Evolutionary conservation across 2,797 vertebrate genomes (phyloP).

Genomic region (Manis crassicaudata): DNA sequence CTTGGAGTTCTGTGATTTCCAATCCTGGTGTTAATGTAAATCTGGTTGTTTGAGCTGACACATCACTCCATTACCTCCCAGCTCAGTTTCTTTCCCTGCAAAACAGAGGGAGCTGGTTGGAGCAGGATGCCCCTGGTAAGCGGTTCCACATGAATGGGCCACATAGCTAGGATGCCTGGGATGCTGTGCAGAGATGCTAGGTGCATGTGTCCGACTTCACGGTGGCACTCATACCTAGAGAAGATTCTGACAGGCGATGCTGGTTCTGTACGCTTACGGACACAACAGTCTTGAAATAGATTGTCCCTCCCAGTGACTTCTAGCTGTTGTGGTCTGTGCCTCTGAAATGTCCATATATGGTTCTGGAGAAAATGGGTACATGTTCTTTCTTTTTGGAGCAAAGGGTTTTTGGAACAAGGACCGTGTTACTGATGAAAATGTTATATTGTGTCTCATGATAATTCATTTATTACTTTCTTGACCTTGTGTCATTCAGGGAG

Average conservation of each 20-base stretch:
- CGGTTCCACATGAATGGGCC: background rate
- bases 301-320: conserved; percentile 56
- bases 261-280: background rate
- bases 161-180: background rate
- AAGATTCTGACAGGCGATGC: background rate
- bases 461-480: conserved; percentile 76
- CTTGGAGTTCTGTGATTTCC: conserved; percentile 34
- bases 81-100: conserved; percentile 18
- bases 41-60: background rate
- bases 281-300: conserved; percentile 21
- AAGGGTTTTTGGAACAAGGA: conserved; percentile 56
- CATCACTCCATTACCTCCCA: background rate
- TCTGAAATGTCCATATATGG: conserved; percentile 70
- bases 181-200: background rate
- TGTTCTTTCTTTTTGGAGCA: conserved; percentile 68
- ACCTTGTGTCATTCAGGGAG: conserved; percentile 68
- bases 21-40: background rate
- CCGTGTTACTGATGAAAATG: conserved; percentile 59
- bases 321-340: conserved; percentile 46
- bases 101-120: conserved; percentile 22
- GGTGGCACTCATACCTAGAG: background rate
- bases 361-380: conserved; percentile 64
- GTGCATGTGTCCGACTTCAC: background rate
- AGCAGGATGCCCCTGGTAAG: background rate
- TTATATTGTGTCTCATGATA: conserved; percentile 66